Evolutionary conservation across 2,888 invertebrate species (phyloP).

Genomic region (Hemicrepidius hirtus): DNA sequence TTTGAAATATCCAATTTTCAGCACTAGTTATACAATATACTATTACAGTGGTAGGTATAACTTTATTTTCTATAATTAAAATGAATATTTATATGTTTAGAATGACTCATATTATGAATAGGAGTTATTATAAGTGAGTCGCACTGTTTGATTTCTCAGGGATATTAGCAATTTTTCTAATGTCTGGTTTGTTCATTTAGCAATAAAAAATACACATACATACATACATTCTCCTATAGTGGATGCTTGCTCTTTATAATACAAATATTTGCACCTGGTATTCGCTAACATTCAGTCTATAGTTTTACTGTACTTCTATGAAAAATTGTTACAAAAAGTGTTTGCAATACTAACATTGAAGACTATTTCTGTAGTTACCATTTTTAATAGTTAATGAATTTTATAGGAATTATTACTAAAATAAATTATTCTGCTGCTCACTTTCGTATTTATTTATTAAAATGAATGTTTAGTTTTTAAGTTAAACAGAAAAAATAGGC

Average conservation of each 20-base stretch:
- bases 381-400: constrained; percentile 51
- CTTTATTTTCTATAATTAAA: constrained; percentile 16
- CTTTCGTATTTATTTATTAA: too few species aligned
- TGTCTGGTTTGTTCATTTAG: constrained; percentile 26
- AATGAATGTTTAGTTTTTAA: too few species aligned
- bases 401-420: constrained; percentile 56
- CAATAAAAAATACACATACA: too few species aligned
- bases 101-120: too few species aligned
- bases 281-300: not conserved
- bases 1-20: too few species aligned
- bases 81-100: constrained; percentile 17
- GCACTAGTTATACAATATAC: too few species aligned
- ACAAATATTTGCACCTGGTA: not conserved
- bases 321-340: constrained; percentile 15
- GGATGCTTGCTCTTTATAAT: constrained; percentile 11
- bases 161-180: constrained; percentile 16
- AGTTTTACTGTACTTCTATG: constrained; percentile 6
- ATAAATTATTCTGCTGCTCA: constrained; percentile 49
- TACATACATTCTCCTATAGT: not conserved
- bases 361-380: constrained; percentile 51
- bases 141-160: constrained; percentile 40
- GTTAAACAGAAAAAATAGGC: too few species aligned
- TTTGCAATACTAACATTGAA: constrained; percentile 30
- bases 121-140: constrained; percentile 3
- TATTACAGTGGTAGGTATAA: constrained; percentile 4